These are phyloP conservation scores for Onychostruthus taczanowskii DNA, from an alignment of 2,113 vertebrate genomes.

Conservation along the genomic window DNA sequence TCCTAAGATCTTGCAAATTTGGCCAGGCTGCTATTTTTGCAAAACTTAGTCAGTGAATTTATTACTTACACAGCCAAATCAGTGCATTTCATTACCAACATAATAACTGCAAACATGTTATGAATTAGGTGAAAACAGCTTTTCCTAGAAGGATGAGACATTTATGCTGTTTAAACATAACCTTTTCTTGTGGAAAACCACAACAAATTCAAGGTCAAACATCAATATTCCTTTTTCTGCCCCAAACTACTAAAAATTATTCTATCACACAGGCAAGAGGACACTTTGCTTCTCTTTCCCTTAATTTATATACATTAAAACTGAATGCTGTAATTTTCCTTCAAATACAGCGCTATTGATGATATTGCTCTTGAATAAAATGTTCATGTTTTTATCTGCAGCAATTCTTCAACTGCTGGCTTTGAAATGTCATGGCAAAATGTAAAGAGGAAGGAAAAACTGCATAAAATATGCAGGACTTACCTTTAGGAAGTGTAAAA, in stretches of 20 bases:
- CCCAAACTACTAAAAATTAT: neutral
- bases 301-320: neutral
- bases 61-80: slow-evolving; percentile 50
- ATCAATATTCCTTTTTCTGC: neutral
- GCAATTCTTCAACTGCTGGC: neutral
- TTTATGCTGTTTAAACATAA: neutral
- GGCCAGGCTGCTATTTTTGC: neutral
- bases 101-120: slow-evolving; percentile 43
- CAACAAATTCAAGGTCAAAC: slow-evolving; percentile 35
- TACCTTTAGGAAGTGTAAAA: neutral
- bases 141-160: slow-evolving; percentile 27
- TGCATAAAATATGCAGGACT: neutral
- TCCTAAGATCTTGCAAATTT: slow-evolving; percentile 32
- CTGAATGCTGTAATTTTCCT: neutral
- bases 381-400: neutral
- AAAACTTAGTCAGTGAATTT: slow-evolving; percentile 30
- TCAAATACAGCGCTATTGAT: neutral
- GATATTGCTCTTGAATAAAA: neutral
- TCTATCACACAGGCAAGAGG: neutral
- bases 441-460: neutral
- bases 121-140: slow-evolving; percentile 56
- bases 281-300: neutral
- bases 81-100: slow-evolving; percentile 16
- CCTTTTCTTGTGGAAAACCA: slow-evolving; percentile 23
- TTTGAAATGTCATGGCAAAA: neutral